Evolutionary conservation across 2,113 vertebrate genomes (phyloP).

Genomic region (Beaufortia kweichowensis): DNA sequence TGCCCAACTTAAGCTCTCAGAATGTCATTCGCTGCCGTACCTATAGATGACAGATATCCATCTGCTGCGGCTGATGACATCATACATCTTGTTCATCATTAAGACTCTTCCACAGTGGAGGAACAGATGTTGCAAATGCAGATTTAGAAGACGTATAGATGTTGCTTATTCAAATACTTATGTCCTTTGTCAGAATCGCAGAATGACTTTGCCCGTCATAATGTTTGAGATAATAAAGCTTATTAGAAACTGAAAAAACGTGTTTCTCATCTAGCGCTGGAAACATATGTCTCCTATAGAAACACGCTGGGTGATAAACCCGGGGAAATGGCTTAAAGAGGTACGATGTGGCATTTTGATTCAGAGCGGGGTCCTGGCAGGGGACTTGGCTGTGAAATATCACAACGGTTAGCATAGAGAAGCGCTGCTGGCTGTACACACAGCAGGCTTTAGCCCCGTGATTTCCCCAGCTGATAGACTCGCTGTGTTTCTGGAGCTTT

Average conservation of each 20-base stretch:
- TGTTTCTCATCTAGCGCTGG: conserved; percentile 11
- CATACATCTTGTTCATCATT: conserved; percentile 54
- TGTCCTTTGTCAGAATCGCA: conserved; percentile 36
- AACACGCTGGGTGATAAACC: conserved; percentile 38
- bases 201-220: conserved; percentile 37
- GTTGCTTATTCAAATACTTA: conserved; percentile 39
- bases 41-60: conserved; percentile 55
- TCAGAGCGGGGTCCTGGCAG: conserved; percentile 26
- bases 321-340: neutral
- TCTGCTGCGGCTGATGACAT: conserved; percentile 54
- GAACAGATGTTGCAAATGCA: conserved; percentile 54
- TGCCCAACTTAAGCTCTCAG: conserved; percentile 50
- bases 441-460: conserved; percentile 11
- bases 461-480: conserved; percentile 36
- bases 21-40: conserved; percentile 54
- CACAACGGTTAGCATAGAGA: conserved; percentile 11
- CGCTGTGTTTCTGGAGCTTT: conserved; percentile 2
- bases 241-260: neutral
- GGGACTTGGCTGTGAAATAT: conserved; percentile 22
- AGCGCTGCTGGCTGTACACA: conserved; percentile 19
- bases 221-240: conserved; percentile 7
- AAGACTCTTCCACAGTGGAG: conserved; percentile 39
- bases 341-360: conserved; percentile 36
- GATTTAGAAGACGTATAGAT: conserved; percentile 48
- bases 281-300: conserved; percentile 25